A percentile compares a stretch with the other conserved stretches of the same genome.
These are phyloP conservation scores for Spinus olivaceus DNA, from an alignment of 2,797 vertebrate species.

Conservation along the genomic window DNA sequence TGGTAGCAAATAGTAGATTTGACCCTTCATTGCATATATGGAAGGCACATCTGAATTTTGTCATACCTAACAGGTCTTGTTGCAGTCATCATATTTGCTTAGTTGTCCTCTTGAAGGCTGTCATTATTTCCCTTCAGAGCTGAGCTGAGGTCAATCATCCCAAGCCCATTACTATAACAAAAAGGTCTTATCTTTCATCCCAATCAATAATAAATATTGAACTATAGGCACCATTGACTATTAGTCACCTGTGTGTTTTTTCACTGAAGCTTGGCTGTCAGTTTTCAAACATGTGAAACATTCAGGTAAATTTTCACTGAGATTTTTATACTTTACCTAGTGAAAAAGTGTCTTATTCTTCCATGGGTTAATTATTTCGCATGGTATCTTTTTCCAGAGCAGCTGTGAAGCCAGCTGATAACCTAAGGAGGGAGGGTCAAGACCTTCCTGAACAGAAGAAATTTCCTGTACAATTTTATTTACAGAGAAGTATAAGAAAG, in stretches of 20 bases:
- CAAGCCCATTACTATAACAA: not conserved
- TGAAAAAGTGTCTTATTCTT: not conserved
- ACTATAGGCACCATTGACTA: not conserved
- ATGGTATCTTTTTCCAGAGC: not conserved
- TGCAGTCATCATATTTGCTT: not conserved
- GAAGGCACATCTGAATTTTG: not conserved
- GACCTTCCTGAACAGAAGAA: not conserved
- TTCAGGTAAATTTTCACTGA: not conserved
- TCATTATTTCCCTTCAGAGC: not conserved
- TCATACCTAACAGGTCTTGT: not conserved
- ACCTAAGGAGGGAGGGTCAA: not conserved
- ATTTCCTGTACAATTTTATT: not conserved
- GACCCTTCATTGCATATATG: not conserved
- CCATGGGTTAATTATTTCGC: not conserved
- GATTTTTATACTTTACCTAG: not conserved
- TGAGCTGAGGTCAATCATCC: not conserved
- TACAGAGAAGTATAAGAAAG: not conserved
- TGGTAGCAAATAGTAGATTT: not conserved
- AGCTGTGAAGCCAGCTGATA: not conserved
- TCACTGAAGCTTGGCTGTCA: not conserved
- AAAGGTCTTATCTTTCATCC: not conserved
- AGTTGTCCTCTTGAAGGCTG: not conserved
- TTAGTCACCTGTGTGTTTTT: not conserved
- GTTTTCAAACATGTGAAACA: not conserved
- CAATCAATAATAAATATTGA: not conserved